Base-by-base conservation (phyloP, 2,113 vertebrate genomes). In the human (Homo sapiens) region DNA sequence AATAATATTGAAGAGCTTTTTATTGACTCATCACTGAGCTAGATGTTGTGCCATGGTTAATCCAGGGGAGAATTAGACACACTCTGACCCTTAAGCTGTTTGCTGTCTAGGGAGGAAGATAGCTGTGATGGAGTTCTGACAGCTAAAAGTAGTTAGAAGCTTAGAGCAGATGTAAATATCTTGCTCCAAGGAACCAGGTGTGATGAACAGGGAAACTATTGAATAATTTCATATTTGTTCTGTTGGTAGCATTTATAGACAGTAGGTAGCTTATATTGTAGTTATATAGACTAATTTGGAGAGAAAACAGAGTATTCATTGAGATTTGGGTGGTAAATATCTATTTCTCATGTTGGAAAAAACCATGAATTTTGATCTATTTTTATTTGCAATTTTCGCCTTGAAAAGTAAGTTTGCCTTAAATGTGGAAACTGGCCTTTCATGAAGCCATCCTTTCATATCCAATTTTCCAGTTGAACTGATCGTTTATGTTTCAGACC, bases 401-500 rank as follows among this genome's bases (percentile, higher is more conserved):
- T 68, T n/a, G 89, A 93, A 86, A 92, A 73, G 40, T 79, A 38
- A 59, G 13, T 68, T 81, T 80, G 27, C 64, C 88, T 92, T 48
- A 85, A 48, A 80, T 81, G 45, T 11, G 35, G 70, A 68, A 88
- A 20, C 35, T 88, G 72, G 55, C 30, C 93, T 80, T 92, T 80
- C 32, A 38, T 61, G 70, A 95, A 80, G 38, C 17, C 43, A 7
- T 89, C 20, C 23, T 93, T 94, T 81, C 66, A 61, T 16, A 95
- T 89, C 48, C 72, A 92, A 43, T 85, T 97, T 96, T 97, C 83
- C 40, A 89, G 64, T 59, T 89, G 64, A 95, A 97, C 48, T 89
- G 73, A 23, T 48, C 64, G 72, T 70, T 89, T 84, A 23, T 81
- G 83, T 81, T 80, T 94, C 64, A 11, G n/a, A 89, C 55, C 35